These are phyloP conservation scores for Himalopsyche tibetana DNA, from an alignment of 2,888 invertebrate species.

Conservation along the genomic window DNA sequence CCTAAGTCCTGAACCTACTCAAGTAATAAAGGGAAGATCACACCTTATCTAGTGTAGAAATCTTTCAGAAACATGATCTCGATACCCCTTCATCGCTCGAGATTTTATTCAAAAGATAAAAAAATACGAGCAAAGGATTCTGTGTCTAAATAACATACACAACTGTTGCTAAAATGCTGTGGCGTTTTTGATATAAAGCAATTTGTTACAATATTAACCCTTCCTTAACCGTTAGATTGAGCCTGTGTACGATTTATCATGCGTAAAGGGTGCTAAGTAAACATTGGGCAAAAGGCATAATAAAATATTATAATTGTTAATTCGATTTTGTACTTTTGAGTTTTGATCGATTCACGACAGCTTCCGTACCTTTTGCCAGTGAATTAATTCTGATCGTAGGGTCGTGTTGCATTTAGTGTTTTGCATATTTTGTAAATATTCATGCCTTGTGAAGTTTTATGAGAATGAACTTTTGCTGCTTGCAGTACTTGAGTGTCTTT, in stretches of 20 bases:
- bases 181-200: conserved; percentile 53
- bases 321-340: conserved; percentile 57
- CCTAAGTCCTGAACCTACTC: conserved; percentile 32
- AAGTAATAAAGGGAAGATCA: conserved; percentile 62
- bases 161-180: not conserved
- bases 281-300: conserved; percentile 74
- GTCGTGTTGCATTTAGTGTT: conserved; percentile 46
- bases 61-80: conserved; percentile 64
- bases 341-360: conserved; percentile 60
- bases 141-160: not conserved
- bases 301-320: conserved; percentile 72
- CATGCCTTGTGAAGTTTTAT: conserved; percentile 18
- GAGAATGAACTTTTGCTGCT: not conserved
- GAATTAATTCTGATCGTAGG: conserved; percentile 44
- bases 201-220: conserved; percentile 56
- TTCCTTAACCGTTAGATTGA: conserved; percentile 66
- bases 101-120: conserved; percentile 59
- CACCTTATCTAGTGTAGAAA: conserved; percentile 64
- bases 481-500: not conserved
- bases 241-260: conserved; percentile 75
- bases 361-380: conserved; percentile 53
- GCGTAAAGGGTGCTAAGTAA: conserved; percentile 79
- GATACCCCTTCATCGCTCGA: conserved; percentile 64
- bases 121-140: conserved; percentile 17
- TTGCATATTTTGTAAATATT: conserved; percentile 52